Base-by-base conservation (phyloP, 2,888 invertebrate genomes). In the Antheraea yamamai region DNA sequence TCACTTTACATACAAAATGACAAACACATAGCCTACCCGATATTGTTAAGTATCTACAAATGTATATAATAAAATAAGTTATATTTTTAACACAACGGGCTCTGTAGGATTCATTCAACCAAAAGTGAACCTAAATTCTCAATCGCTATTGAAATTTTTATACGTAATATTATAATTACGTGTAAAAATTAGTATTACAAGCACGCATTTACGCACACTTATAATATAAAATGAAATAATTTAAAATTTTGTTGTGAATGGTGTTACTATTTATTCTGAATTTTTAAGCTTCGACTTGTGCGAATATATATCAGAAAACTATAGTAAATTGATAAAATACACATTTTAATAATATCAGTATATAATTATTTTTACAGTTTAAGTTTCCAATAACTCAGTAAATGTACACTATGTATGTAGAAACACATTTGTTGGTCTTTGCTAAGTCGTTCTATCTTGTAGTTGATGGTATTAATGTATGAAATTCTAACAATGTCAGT, bases 91-190 rank as follows among this genome's bases (percentile, higher is more conserved):
- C 52, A 39, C 12, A 73, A 26, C 61, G n/a, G 75, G 26, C 58
- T 70, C 30, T n/a, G 35, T 66, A 55, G 23, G 30, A 70, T 18
- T 51, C 39, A 71, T 75, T 72, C 26, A 55, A 76, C 58, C 64
- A 66, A 74, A 75, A 77, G 80, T 81, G 78, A 76, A 83, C 84
- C 84, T 77, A 75, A 81, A 80, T 81, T 81, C 83, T 78, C 79
- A 81, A 78, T 75, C 73, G 77, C 47, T 71, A 70, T 30, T 68
- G 73, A 66, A 70, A 87, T 92, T 89, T 84, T 83, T 88, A 90
- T 84, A 85, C 85, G 88, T 92, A 89, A 87, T 78, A 39, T 3
- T 26, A 75, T 58, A 75, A 81, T 85, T 92, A 93, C 89, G 85
- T 84, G 89, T 90, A 90, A 89, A 91, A 93, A 88, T 85, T 81